Conservation (phyloP, 1,140 invertebrate genomes). For the Ladona fulva region DNA sequence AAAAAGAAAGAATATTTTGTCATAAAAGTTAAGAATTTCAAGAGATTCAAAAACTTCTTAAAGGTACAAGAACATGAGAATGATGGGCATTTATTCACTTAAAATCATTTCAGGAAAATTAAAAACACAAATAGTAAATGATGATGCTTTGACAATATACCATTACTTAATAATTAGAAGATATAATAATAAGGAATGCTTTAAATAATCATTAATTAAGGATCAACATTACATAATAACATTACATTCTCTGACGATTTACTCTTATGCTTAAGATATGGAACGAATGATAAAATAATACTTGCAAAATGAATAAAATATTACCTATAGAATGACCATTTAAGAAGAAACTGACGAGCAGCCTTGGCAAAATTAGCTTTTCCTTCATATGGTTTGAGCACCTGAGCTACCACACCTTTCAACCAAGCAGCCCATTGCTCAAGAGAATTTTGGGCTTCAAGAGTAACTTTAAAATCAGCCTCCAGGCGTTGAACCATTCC, state of each 20-base stretch:
- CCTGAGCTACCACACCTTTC: constrained; percentile 79
- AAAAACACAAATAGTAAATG: too few relatives aligned
- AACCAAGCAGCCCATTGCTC: constrained; percentile 98
- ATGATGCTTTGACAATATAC: too few relatives aligned
- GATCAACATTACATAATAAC: too few relatives aligned
- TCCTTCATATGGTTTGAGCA: constrained; percentile 78
- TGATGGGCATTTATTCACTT: too few relatives aligned
- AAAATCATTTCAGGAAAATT: too few relatives aligned
- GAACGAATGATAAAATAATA: constrained; percentile 12
- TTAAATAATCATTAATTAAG: too few relatives aligned
- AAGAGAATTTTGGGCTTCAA: constrained; percentile 85
- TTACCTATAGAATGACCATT: constrained; percentile 98
- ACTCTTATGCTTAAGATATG: constrained; percentile 14
- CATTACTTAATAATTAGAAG: too few relatives aligned
- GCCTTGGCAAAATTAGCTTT: constrained; percentile 81
- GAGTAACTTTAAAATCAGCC: constrained; percentile 86
- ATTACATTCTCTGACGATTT: constrained; percentile 18
- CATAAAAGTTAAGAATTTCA: too few relatives aligned
- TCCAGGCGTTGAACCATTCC: constrained; percentile 78
- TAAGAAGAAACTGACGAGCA: constrained; percentile 87
- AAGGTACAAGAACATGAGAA: too few relatives aligned
- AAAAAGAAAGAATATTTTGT: too few relatives aligned
- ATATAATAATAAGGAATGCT: too few relatives aligned
- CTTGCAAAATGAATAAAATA: constrained; percentile 12
- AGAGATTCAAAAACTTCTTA: too few relatives aligned